phyloP scores from a whole-genome alignment of 2,113 vertebrate genomes.

The Oceanites oceanicus region DNA sequence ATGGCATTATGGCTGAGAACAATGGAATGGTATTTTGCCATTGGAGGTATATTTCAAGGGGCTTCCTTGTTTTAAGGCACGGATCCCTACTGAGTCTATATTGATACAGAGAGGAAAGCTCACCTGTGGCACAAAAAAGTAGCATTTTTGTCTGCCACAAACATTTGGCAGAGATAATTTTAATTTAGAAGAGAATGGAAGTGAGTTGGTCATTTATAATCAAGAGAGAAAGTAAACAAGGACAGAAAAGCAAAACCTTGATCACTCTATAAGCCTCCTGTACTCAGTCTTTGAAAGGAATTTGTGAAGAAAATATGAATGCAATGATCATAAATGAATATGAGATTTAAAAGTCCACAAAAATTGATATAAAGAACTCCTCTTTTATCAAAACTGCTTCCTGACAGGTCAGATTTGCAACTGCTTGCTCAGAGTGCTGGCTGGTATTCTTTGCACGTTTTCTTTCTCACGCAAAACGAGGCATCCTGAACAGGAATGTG shows the following conservation, averaged over 20 bases:
- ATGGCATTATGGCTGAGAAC: slow-evolving; percentile 68
- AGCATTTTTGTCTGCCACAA: slow-evolving; percentile 40
- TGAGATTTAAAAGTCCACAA: not conserved
- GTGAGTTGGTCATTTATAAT: not conserved
- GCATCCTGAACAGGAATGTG: not conserved
- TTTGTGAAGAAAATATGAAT: not conserved
- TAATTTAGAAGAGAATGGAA: slow-evolving; percentile 52
- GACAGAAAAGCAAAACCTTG: not conserved
- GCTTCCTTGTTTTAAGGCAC: not conserved
- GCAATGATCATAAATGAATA: not conserved
- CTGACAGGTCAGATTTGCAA: not conserved
- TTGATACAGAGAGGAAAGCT: not conserved
- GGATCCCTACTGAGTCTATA: not conserved
- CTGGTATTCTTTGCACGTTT: not conserved
- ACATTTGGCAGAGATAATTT: slow-evolving; percentile 57
- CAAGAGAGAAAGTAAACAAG: not conserved
- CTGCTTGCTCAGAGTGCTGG: not conserved
- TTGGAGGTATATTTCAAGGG: slow-evolving; percentile 1
- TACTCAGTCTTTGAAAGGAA: not conserved
- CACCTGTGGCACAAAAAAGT: slow-evolving; percentile 43
- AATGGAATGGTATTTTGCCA: slow-evolving; percentile 13
- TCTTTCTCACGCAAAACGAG: not conserved
- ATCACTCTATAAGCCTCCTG: not conserved
- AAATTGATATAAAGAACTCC: not conserved
- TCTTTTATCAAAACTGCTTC: not conserved